Conservation (phyloP, 2,888 invertebrate species). For the Druceiella hillmani region DNA sequence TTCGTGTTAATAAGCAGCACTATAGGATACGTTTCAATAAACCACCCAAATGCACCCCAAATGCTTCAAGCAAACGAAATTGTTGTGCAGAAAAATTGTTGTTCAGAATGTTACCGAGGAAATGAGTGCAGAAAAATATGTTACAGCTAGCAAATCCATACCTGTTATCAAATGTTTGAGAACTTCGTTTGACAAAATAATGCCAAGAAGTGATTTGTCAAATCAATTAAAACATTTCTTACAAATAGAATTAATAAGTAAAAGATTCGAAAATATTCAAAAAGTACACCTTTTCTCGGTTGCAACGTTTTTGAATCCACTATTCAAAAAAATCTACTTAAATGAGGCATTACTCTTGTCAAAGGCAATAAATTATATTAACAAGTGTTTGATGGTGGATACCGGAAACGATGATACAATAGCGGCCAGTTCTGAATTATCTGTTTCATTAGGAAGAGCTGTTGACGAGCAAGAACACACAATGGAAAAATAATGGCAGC, state of each 20-base stretch:
- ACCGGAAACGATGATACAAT: constrained; percentile 13
- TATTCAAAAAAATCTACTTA: constrained; percentile 18
- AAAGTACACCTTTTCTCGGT: too few relatives aligned
- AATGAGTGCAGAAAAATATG: too few relatives aligned
- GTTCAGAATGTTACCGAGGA: too few relatives aligned
- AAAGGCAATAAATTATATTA: constrained; percentile 20
- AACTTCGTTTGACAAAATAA: too few relatives aligned
- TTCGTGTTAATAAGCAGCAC: too few relatives aligned
- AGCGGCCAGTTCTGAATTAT: constrained; percentile 12
- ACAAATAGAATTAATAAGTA: constrained; percentile 16
- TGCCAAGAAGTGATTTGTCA: constrained; percentile 15
- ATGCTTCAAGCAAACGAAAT: too few relatives aligned
- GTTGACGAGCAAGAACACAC: constrained; percentile 18
- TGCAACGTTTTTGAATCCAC: too few relatives aligned
- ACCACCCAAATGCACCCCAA: too few relatives aligned
- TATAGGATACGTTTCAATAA: too few relatives aligned
- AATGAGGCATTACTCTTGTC: constrained; percentile 14
- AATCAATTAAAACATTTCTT: constrained; percentile 16
- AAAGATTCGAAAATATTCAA: constrained; percentile 20
- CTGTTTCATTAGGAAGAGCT: constrained; percentile 13
- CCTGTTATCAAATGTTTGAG: constrained; percentile 5
- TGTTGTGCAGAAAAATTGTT: too few relatives aligned
- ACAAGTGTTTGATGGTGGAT: constrained; percentile 14
- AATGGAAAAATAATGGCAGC: constrained; percentile 18
- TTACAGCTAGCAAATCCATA: constrained; percentile 15